Conservation (phyloP, 2,888 invertebrate genomes). For the Heterodera filipjevi region DNA sequence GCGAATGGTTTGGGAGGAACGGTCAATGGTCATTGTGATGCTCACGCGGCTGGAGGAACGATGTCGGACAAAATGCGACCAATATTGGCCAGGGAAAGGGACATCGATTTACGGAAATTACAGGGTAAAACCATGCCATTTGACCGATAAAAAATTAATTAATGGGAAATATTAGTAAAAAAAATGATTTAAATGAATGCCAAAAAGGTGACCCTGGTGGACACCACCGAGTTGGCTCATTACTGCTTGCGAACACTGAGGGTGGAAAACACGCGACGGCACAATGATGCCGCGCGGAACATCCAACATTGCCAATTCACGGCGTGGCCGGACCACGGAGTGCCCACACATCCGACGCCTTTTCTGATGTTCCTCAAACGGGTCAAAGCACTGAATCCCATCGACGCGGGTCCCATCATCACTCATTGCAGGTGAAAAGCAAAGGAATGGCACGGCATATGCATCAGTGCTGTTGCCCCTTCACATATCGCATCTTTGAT, state of each 20-base stretch:
- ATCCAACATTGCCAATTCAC: conserved; percentile 97
- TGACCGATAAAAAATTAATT: neutral
- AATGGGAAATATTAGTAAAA: neutral
- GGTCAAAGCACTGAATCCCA: conserved; percentile 85
- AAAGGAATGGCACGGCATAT: neutral
- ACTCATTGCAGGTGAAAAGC: conserved; percentile 79
- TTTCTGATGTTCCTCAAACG: conserved; percentile 93
- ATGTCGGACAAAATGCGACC: conserved; percentile 77
- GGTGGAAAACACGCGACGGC: conserved; percentile 70
- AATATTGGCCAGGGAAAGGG: conserved; percentile 93
- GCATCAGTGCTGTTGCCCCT: too few relatives aligned
- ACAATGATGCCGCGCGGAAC: conserved; percentile 79
- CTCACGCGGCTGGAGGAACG: conserved; percentile 98
- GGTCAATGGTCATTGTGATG: conserved; percentile 94
- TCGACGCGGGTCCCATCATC: conserved; percentile 89
- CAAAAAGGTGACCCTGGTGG: conserved; percentile 78
- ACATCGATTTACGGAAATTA: conserved; percentile 92
- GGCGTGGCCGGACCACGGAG: conserved; percentile 98
- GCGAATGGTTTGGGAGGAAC: conserved; percentile 99
- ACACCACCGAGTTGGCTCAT: conserved; percentile 93
- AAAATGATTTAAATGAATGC: neutral
- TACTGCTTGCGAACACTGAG: conserved; percentile 97
- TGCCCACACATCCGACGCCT: conserved; percentile 97
- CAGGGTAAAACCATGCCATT: too few relatives aligned
- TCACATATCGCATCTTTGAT: too few relatives aligned